Evolutionary conservation across 2,113 vertebrate genomes (phyloP).

Genomic region (Tichodroma muraria): DNA sequence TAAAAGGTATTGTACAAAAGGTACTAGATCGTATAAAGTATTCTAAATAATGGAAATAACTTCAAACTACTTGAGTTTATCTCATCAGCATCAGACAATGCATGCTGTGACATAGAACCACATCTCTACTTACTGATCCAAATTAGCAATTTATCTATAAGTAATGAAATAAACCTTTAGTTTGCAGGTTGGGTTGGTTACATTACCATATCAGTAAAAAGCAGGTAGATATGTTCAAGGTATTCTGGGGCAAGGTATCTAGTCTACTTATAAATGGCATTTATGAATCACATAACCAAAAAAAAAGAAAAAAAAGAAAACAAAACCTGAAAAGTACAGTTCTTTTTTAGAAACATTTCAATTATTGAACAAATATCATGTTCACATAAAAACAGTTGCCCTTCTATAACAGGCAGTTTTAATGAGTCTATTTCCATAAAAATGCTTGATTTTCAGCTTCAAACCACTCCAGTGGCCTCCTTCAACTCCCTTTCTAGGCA

Average conservation of each 20-base stretch:
- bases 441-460: slow-evolving; percentile 19
- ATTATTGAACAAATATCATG: neutral
- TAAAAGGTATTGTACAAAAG: neutral
- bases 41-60: neutral
- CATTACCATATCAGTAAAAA: neutral
- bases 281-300: neutral
- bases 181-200: neutral
- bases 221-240: neutral
- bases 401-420: neutral
- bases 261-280: neutral
- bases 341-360: neutral
- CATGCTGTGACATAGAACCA: neutral
- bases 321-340: neutral
- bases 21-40: neutral
- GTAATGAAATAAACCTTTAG: neutral
- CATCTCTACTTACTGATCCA: neutral
- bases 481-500: neutral
- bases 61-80: neutral
- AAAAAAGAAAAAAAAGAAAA: neutral
- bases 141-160: neutral
- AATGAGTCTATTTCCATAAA: slow-evolving; percentile 32
- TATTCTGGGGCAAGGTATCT: neutral
- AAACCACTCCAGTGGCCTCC: neutral
- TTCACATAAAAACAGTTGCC: neutral
- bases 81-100: neutral